Conservation (phyloP, 1,140 invertebrate species). For the Listronotus oregonensis region DNA sequence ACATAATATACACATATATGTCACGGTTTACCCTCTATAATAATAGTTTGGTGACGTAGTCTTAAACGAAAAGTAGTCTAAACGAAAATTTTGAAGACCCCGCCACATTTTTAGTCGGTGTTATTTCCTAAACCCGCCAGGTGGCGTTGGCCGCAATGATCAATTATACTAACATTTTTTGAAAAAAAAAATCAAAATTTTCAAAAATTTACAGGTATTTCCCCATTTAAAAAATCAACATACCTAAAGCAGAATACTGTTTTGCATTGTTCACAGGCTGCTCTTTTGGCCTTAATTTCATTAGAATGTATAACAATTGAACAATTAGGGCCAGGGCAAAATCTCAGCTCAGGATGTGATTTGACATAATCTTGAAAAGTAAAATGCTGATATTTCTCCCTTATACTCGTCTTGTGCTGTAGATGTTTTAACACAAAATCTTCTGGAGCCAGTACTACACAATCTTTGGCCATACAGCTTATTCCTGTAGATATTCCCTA, state of each 20-base stretch:
- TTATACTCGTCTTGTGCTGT: slow-evolving; percentile 71
- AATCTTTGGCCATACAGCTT: slow-evolving; percentile 95
- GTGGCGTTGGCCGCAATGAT: no score
- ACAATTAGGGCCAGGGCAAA: slow-evolving; percentile 97
- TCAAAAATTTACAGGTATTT: no score
- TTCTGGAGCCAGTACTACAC: slow-evolving; percentile 89
- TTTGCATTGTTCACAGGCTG: slow-evolving; percentile 78
- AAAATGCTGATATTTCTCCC: slow-evolving; percentile 93
- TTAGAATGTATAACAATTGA: slow-evolving; percentile 80
- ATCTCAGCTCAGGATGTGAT: slow-evolving; percentile 86
- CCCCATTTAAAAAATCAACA: no score
- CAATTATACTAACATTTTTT: no score
- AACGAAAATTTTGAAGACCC: no score
- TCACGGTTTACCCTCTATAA: no score
- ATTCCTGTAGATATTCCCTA: slow-evolving; percentile 77
- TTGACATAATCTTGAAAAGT: slow-evolving; percentile 96
- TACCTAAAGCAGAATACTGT: slow-evolving; percentile 77
- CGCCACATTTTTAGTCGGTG: no score
- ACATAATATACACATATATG: no score
- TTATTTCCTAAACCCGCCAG: no score
- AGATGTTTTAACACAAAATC: slow-evolving; percentile 92
- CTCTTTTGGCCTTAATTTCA: slow-evolving; percentile 78
- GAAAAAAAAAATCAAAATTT: no score
- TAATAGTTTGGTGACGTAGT: no score
- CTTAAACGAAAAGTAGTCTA: no score